Evolutionary conservation across 2,888 invertebrate species (phyloP).

Genomic region (Spodoptera picta): DNA sequence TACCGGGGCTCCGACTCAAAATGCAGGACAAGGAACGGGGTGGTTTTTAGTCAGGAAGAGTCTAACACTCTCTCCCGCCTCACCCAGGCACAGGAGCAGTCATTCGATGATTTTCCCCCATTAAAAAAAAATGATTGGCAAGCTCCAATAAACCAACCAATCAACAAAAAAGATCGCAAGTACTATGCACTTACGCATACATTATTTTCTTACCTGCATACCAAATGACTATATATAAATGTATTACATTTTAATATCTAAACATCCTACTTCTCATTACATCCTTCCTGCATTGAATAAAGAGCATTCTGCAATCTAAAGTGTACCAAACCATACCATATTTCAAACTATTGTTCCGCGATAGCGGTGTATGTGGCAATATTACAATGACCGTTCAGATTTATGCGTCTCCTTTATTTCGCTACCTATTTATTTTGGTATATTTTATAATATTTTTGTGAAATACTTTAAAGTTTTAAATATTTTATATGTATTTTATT

Average conservation of each 20-base stretch:
- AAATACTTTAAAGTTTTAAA: background rate
- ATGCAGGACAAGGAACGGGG: too few species aligned
- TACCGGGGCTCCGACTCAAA: too few species aligned
- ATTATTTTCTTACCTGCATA: too few species aligned
- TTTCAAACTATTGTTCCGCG: slow-evolving; percentile 63
- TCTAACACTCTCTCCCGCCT: too few species aligned
- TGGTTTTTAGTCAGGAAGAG: too few species aligned
- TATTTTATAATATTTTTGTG: slow-evolving; percentile 35
- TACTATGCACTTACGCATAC: too few species aligned
- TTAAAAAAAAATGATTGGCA: too few species aligned
- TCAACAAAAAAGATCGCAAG: too few species aligned
- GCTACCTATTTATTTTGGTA: slow-evolving; percentile 54
- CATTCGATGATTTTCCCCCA: too few species aligned
- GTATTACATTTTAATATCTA: background rate
- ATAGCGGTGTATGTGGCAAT: slow-evolving; percentile 43
- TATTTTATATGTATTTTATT: too few species aligned
- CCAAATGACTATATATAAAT: background rate
- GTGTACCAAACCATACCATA: slow-evolving; percentile 64
- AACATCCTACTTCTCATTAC: slow-evolving; percentile 28
- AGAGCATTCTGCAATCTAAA: slow-evolving; percentile 57
- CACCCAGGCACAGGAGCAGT: too few species aligned
- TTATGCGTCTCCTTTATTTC: slow-evolving; percentile 67
- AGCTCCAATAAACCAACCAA: too few species aligned
- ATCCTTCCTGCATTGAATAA: slow-evolving; percentile 64
- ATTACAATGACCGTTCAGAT: slow-evolving; percentile 61